A percentile compares a stretch with the other conserved stretches of the same genome.
phyloP scores from a whole-genome alignment of 2,888 invertebrate species.

The Cordilura impudica region DNA sequence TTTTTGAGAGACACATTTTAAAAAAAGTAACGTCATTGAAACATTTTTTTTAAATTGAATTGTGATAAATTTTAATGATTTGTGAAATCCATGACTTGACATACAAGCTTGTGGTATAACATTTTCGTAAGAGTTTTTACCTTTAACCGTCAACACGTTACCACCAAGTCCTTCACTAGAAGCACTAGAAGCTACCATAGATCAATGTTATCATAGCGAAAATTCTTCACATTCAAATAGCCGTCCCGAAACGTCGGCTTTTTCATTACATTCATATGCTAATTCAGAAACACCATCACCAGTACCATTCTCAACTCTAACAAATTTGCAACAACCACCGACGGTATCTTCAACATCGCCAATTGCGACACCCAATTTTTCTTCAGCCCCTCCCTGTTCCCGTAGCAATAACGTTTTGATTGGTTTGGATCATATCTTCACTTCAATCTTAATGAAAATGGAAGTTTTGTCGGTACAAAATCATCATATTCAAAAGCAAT shows the following conservation, averaged over 20 bases:
- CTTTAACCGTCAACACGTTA: conserved; percentile 46
- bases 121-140: neutral
- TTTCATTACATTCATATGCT: neutral
- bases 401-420: conserved; percentile 62
- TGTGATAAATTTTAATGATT: neutral
- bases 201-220: conserved; percentile 43
- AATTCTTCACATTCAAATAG: neutral
- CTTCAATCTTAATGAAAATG: conserved; percentile 81
- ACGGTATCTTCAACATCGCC: neutral
- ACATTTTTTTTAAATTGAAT: neutral
- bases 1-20: too few species aligned
- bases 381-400: conserved; percentile 42
- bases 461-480: conserved; percentile 89
- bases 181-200: conserved; percentile 48
- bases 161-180: conserved; percentile 55
- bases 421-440: conserved; percentile 74
- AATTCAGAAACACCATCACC: conserved; percentile 27
- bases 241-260: neutral
- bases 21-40: neutral
- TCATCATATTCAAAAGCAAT: conserved; percentile 85
- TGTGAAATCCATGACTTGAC: neutral
- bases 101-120: neutral
- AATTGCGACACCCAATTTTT: conserved; percentile 18
- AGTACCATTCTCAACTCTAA: neutral
- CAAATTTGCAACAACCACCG: neutral